Conservation (phyloP, 2,113 vertebrate species). For the Bos indicus region DNA sequence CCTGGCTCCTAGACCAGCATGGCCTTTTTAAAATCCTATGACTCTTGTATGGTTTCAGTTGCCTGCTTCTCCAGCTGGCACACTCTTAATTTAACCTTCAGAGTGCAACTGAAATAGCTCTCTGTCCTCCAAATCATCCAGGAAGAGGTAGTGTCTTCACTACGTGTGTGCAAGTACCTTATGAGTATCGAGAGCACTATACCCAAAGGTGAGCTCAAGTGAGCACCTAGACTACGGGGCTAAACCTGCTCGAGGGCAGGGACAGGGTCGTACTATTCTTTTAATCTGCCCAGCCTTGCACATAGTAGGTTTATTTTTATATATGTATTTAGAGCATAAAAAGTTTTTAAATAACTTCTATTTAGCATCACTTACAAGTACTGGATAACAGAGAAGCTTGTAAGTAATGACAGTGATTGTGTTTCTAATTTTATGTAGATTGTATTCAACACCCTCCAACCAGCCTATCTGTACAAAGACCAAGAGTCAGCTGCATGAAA, state of each 20-base stretch:
- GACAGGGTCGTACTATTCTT: not conserved
- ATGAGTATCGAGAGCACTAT: not conserved
- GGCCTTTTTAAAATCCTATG: not conserved
- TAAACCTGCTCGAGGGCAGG: not conserved
- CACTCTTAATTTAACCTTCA: not conserved
- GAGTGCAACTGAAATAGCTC: not conserved
- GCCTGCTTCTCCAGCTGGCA: not conserved
- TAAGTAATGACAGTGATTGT: not conserved
- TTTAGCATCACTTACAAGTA: not conserved
- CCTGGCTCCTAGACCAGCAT: not conserved
- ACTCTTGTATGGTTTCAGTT: not conserved
- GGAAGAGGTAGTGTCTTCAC: not conserved
- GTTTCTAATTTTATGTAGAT: slow-evolving; percentile 30
- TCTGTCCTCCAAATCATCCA: not conserved
- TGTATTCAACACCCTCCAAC: slow-evolving; percentile 14
- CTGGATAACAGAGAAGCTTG: not conserved
- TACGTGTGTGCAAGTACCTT: not conserved
- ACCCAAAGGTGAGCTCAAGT: not conserved
- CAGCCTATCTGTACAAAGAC: slow-evolving; percentile 19
- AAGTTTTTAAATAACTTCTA: not conserved
- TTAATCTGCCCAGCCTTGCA: not conserved
- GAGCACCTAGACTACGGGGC: not conserved
- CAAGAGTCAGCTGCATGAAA: slow-evolving; percentile 36
- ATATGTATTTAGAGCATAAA: not conserved
- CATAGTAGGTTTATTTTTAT: not conserved